These are phyloP conservation scores for Dasypogon diadema DNA, from an alignment of 2,888 invertebrate species.

Conservation along the genomic window DNA sequence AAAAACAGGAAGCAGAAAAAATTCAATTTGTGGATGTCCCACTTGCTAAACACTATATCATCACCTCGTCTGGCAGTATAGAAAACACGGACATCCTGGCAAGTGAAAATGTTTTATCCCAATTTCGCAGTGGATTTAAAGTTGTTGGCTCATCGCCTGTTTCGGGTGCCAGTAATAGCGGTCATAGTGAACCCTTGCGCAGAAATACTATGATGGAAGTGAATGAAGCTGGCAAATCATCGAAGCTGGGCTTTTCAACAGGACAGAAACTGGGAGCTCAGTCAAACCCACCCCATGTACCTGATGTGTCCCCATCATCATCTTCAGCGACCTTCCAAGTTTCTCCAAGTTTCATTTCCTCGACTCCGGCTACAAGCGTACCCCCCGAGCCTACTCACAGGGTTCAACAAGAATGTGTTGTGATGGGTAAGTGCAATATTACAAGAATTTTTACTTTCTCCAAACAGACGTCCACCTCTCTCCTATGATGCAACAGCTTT, in stretches of 20 bases:
- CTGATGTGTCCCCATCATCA: not conserved
- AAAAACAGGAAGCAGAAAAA: constrained; percentile 48
- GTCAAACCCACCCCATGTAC: not conserved
- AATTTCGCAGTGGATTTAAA: constrained; percentile 51
- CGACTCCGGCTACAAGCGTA: not conserved
- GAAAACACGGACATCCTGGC: constrained; percentile 56
- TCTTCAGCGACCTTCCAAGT: not conserved
- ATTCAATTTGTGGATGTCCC: constrained; percentile 57
- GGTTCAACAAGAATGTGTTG: constrained; percentile 65
- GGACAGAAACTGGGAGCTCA: not conserved
- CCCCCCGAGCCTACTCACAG: constrained; percentile 51
- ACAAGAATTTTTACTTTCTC: not conserved
- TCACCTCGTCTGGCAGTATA: constrained; percentile 57
- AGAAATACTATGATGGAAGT: not conserved
- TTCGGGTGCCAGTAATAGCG: not conserved
- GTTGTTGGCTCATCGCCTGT: constrained; percentile 30
- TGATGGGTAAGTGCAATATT: constrained; percentile 68
- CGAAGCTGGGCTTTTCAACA: constrained; percentile 12
- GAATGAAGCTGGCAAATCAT: not conserved
- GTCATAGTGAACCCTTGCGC: not conserved
- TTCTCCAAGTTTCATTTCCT: not conserved
- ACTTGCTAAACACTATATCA: constrained; percentile 57
- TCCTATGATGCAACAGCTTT: not conserved
- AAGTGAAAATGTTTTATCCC: constrained; percentile 56
- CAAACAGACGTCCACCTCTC: no score